Evolutionary conservation across 1,140 invertebrate species (phyloP), one percentile per base, ranked within the genome.

Genomic region (Diabrotica virgifera): DNA sequence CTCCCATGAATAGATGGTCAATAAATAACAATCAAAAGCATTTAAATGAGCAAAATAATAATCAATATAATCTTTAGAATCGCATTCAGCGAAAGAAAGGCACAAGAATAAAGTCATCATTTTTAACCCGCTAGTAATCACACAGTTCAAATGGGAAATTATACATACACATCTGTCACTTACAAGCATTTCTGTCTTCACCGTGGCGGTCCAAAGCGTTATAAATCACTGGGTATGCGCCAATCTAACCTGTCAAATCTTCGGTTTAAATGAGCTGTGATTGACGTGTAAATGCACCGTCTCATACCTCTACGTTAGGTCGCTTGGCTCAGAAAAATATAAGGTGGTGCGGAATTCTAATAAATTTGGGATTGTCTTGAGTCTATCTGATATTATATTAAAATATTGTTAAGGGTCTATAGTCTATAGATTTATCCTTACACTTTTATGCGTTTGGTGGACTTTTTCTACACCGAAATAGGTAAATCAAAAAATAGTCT

Each of bases 261-360:
- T 59, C 59, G 66, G 66, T 63, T 70, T 73, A 77, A 77, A 76
- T 75, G 74, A 77, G 72, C 65, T 68, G 64, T 77, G 76, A 77
- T 77, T 77, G 76, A 77, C 76, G 71, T 64, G 61, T 76, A 76
- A 76, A 76, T 76, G 69, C 67, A 67, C 67, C 66, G 67, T 66
- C 65, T 71, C 64, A 67, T 64, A 65, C 52, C 9, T 62, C 9
- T 36, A 37, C 24, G 24, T 24, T 24, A 24, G 24, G 24, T 24
- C 24, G n/a, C 40, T 6, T 46, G 40, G n/a, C n/a, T 8, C 8
- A 46, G n/a, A 46, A 46, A 46, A 10, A n/a, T 46, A 46, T n/a
- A 46, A 46, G 40, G 40, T 46, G 40, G 6, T 46, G 24, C 24
- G 24, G 24, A 24, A 24, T 24, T 24, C 24, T 24, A 24, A 24